Evolutionary conservation across 2,797 vertebrate species (phyloP).

Genomic region (Adrianichthys oophorus): DNA sequence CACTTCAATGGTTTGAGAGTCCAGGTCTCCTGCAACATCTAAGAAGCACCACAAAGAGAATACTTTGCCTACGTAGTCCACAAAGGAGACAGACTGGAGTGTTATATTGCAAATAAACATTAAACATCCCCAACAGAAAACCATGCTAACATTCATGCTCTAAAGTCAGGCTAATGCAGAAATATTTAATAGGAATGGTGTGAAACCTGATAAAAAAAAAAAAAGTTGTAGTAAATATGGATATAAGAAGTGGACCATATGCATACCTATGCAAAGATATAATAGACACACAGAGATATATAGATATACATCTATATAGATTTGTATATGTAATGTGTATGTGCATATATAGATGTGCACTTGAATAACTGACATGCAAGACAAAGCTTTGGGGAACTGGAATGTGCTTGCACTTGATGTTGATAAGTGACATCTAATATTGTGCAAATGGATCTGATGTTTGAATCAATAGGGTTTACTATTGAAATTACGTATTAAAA

Average conservation of each 20-base stretch:
- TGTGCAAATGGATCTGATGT: neutral
- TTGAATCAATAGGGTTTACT: neutral
- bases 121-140: constrained; percentile 30
- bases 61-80: constrained; percentile 40
- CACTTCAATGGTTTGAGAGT: constrained; percentile 80
- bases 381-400: too few species aligned
- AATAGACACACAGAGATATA: too few species aligned
- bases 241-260: too few species aligned
- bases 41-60: constrained; percentile 43
- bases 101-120: constrained; percentile 22
- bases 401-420: too few species aligned
- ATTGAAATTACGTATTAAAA: too few species aligned
- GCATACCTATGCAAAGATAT: neutral
- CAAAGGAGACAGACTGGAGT: constrained; percentile 31
- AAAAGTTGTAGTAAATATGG: too few species aligned
- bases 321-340: too few species aligned
- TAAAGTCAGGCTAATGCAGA: constrained; percentile 14
- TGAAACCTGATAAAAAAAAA: neutral
- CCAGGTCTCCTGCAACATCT: constrained; percentile 82
- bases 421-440: neutral
- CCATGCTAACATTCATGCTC: neutral
- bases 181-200: constrained; percentile 9
- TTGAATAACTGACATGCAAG: too few species aligned
- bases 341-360: too few species aligned
- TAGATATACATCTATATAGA: too few species aligned